Evolutionary conservation across 2,797 vertebrate species (phyloP), one percentile per base, ranked within the genome.

Genomic region (Champsocephalus esox): DNA sequence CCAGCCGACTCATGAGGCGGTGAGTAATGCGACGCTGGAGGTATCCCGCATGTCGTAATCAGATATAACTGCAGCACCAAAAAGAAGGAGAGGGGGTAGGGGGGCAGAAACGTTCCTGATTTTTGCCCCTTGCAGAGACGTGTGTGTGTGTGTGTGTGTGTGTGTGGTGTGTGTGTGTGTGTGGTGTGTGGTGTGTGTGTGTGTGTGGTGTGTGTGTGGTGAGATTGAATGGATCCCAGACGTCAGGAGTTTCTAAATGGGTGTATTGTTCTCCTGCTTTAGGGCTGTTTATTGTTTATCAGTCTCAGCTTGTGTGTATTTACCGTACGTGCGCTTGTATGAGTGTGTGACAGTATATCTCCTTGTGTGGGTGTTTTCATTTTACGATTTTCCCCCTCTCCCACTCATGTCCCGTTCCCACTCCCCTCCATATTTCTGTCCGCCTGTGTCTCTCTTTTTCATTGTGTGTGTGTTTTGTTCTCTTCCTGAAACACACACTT

Each of bases 1-100:
- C 48, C 24, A 66, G 86, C 83, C 81, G 75, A 87, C 28, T 82
- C 89, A 77, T 48, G 70, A 92, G 91, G 92, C 87, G 85, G 93
- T 96, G 96, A 96, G 95, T 94, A 89, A 93, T 86, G 88, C 94
- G 57, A 90, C 71, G 92, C 92, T 93, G 95, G 94, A 94, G 93
- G 95, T 66, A 91, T 62, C 76, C 76, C 85, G 84, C 75, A 66
- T 94, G 91, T 92, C 85, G 92, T 93, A 93, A 93, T 94, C 95
- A 73, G 92, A 95, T 82, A 86, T 84, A 88, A 89, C 83, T 82
- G 81, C 92, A 92, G 87, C 92, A 92, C 80, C 75, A 82, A 77
- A 17, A 48, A 17, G 46, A 57, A 19, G 19, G 14, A 72, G 73
- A 69, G 67, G 61, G 79, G 41, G 79, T 64, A 70, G 74, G 69